Conservation (phyloP, 64 coral and sea anemone genomes). For the Montipora capricornis region DNA sequence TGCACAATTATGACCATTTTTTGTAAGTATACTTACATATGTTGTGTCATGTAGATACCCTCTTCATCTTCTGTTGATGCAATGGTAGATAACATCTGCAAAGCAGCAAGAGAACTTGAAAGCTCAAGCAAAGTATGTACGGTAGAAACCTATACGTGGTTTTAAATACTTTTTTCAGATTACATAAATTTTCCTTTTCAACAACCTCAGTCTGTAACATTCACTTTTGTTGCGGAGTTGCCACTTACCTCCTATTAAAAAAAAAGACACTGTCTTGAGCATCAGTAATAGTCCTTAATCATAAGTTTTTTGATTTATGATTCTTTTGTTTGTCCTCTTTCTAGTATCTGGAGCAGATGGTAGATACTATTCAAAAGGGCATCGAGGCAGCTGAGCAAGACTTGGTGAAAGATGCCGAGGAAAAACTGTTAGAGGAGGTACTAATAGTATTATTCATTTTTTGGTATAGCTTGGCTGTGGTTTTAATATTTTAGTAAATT, state of each 20-base stretch:
- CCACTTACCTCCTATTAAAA: too few relatives aligned
- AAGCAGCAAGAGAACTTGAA: conserved; percentile 76
- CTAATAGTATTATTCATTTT: not conserved
- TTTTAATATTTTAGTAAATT: not conserved
- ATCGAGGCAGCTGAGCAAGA: conserved; percentile 93
- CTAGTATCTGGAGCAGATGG: conserved; percentile 93
- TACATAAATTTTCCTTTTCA: not conserved
- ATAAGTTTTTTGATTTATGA: not conserved
- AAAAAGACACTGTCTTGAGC: too few relatives aligned
- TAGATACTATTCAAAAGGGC: conserved; percentile 80
- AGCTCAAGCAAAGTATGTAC: conserved; percentile 86
- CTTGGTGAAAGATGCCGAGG: conserved; percentile 87
- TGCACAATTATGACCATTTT: not conserved
- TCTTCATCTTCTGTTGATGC: conserved; percentile 50
- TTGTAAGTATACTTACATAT: too few relatives aligned
- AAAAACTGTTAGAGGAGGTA: conserved; percentile 88
- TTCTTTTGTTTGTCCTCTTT: not conserved
- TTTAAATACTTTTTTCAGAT: not conserved
- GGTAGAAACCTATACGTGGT: too few relatives aligned
- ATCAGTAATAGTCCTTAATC: too few relatives aligned
- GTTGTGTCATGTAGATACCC: conserved; percentile 34
- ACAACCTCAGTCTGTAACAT: not conserved
- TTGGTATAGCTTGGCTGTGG: not conserved
- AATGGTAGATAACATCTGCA: conserved; percentile 72
- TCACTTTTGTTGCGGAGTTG: too few relatives aligned